These are phyloP conservation scores for Acromyrmex charruanus DNA, from an alignment of 1,140 invertebrate species.

Conservation along the genomic window DNA sequence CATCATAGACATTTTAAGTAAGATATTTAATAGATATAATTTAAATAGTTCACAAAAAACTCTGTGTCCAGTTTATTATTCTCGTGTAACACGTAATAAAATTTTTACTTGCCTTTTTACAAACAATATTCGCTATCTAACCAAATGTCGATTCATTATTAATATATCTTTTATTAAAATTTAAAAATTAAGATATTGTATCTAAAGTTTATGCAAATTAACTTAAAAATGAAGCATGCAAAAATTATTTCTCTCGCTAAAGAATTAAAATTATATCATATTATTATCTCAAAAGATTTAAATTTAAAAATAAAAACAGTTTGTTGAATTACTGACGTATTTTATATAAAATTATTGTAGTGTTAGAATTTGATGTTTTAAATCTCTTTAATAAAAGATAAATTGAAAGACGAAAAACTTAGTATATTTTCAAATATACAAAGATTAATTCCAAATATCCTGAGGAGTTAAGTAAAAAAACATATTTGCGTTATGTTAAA, in stretches of 20 bases:
- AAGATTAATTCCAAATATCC: neutral
- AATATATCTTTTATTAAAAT: neutral
- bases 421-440: neutral
- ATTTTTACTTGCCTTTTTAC: neutral
- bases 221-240: neutral
- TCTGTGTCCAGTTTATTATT: neutral
- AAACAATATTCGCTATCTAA: neutral
- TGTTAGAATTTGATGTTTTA: neutral
- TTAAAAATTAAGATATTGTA: neutral
- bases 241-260: neutral
- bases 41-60: neutral
- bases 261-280: neutral
- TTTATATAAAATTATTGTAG: constrained; percentile 6
- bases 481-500: neutral
- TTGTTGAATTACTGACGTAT: neutral
- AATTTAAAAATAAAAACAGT: neutral
- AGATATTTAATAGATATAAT: constrained; percentile 1
- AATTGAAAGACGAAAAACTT: neutral
- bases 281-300: neutral
- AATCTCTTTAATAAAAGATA: neutral
- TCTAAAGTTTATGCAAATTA: neutral
- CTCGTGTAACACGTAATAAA: neutral
- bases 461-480: neutral
- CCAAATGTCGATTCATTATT: neutral
- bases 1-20: neutral